A percentile compares a stretch with the other conserved stretches of the same genome.
Evolutionary conservation across 1,140 invertebrate genomes (phyloP).

Genomic region (Drosophila littoralis): DNA sequence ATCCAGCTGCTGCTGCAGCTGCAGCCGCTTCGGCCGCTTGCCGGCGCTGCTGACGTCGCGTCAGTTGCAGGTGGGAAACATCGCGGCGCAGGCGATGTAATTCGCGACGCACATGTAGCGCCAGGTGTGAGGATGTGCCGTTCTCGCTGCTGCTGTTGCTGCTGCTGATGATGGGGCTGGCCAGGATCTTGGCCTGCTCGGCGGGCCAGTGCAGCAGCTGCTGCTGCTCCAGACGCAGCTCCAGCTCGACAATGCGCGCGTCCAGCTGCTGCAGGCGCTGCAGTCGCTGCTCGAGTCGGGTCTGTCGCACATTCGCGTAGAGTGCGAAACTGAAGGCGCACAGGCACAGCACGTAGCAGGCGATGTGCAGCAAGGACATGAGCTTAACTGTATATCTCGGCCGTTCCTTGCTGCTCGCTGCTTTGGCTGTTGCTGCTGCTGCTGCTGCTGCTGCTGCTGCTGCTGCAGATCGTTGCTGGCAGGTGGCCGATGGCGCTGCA

Average conservation of each 20-base stretch:
- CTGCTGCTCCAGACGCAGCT: slow-evolving; percentile 71
- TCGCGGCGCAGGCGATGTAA: slow-evolving; percentile 80
- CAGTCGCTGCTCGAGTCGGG: slow-evolving; percentile 72
- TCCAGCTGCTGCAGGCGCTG: slow-evolving; percentile 75
- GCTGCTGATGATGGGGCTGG: slow-evolving; percentile 34
- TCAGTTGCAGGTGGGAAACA: slow-evolving; percentile 79
- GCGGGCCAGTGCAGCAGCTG: slow-evolving; percentile 68
- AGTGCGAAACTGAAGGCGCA: slow-evolving; percentile 78
- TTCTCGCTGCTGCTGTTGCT: slow-evolving; percentile 37
- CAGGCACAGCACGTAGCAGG: slow-evolving; percentile 80
- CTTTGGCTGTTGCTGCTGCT: slow-evolving; percentile 29
- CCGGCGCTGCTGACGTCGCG: slow-evolving; percentile 76
- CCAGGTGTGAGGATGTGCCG: slow-evolving; percentile 25
- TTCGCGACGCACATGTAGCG: slow-evolving; percentile 70
- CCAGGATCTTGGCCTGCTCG: slow-evolving; percentile 52
- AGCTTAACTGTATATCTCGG: slow-evolving; percentile 57
- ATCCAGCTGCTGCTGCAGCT: slow-evolving; percentile 32
- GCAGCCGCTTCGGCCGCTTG: slow-evolving; percentile 69
- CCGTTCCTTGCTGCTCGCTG: slow-evolving; percentile 50
- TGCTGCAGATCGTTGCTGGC: slow-evolving; percentile 40
- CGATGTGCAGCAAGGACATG: slow-evolving; percentile 72
- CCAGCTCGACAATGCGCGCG: slow-evolving; percentile 76
- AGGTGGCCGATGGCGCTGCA: slow-evolving; percentile 52
- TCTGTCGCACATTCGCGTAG: slow-evolving; percentile 77
- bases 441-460: slow-evolving; percentile 31